phyloP scores from a whole-genome alignment of 2,113 vertebrate genomes.

The Microcebus jonahi region DNA sequence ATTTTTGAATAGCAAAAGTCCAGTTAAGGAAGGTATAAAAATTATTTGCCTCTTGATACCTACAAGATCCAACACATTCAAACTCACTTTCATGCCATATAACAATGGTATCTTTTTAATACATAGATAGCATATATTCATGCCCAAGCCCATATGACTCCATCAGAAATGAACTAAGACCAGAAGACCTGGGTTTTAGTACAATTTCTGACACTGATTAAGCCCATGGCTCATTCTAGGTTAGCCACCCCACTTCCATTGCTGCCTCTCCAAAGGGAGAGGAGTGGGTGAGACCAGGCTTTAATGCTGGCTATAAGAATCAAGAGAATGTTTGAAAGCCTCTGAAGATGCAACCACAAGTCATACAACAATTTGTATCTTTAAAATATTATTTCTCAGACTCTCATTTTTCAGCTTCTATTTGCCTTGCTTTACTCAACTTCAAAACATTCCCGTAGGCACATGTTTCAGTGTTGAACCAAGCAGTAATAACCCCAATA shows the following conservation, averaged over 20 bases:
- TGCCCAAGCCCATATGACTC: no score
- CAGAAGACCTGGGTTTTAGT: not conserved
- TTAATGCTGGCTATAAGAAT: not conserved
- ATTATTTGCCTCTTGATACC: not conserved
- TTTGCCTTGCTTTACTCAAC: not conserved
- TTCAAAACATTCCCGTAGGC: not conserved
- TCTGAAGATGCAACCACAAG: not conserved
- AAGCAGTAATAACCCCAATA: not conserved
- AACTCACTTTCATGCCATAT: not conserved
- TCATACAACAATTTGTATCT: not conserved
- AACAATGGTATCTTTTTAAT: not conserved
- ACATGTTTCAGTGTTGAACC: not conserved
- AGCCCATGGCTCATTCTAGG: not conserved
- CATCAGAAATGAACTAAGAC: not conserved
- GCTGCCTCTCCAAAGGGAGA: not conserved
- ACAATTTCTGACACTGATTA: not conserved
- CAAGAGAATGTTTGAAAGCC: not conserved
- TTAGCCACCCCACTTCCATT: not conserved
- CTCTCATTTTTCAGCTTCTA: not conserved
- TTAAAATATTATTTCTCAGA: not conserved
- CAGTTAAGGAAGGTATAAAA: not conserved
- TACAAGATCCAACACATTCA: not conserved
- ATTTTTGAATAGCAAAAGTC: not conserved
- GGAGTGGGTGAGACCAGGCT: not conserved
- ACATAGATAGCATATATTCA: no score